phyloP scores from a whole-genome alignment of 1,140 invertebrate genomes.

The Oncopeltus fasciatus region DNA sequence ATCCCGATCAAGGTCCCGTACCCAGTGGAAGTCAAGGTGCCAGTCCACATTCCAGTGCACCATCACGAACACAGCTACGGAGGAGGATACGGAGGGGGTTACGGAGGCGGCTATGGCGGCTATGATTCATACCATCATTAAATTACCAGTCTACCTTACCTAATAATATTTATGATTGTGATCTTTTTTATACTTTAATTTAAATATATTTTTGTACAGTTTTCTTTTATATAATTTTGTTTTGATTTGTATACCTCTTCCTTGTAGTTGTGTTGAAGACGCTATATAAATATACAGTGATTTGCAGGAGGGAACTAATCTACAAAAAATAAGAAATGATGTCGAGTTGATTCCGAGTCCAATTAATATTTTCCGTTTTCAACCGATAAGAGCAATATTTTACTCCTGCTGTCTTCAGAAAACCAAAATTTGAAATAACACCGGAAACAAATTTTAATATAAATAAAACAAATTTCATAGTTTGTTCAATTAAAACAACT shows the following conservation, averaged over 20 bases:
- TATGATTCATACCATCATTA: constrained; percentile 19
- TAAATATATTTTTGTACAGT: constrained; percentile 18
- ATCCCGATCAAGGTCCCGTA: constrained; percentile 31
- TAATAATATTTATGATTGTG: constrained; percentile 10
- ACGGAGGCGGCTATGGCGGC: constrained; percentile 24
- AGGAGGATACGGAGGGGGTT: constrained; percentile 24
- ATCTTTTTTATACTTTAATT: constrained; percentile 14
- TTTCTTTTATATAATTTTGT: constrained; percentile 4
- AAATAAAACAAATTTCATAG: no score
- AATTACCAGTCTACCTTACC: constrained; percentile 12
- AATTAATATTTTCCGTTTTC: no score
- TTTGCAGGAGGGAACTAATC: no score
- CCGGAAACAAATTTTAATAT: no score
- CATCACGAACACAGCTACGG: constrained; percentile 26
- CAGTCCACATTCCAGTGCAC: constrained; percentile 44
- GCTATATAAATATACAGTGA: no score
- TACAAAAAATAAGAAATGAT: no score
- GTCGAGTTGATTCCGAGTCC: no score
- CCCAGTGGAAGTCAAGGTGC: constrained; percentile 31
- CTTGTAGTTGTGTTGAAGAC: no score
- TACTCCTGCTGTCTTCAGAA: no score
- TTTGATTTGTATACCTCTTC: neutral
- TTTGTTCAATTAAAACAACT: no score
- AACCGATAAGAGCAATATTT: no score
- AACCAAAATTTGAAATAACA: no score